Conservation (phyloP, 2,113 vertebrate species). For the Alouatta palliata region DNA sequence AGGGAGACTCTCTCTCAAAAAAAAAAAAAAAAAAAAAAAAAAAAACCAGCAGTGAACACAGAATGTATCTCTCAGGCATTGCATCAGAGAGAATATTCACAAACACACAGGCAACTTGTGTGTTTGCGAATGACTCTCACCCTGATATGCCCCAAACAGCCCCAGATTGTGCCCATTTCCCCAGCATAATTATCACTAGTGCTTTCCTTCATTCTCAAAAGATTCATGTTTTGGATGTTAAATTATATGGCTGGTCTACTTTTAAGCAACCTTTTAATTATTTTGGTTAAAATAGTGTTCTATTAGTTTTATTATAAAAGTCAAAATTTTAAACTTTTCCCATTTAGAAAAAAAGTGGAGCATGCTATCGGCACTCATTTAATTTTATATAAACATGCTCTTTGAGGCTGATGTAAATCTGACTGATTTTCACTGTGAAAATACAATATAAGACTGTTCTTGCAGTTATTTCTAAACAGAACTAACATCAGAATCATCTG, state of each 20-base stretch:
- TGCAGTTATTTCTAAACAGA: no score
- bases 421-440: no score
- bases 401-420: no score
- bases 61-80: background rate
- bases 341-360: no score
- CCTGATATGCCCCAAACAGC: background rate
- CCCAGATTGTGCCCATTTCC: background rate
- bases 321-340: background rate
- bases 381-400: no score
- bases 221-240: background rate
- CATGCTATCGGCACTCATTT: no score
- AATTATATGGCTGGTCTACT: background rate
- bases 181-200: background rate
- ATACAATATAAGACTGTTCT: no score
- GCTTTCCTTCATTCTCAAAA: background rate
- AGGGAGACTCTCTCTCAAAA: no score
- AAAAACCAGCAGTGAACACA: background rate
- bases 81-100: background rate
- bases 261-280: background rate
- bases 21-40: background rate
- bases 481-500: no score
- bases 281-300: background rate
- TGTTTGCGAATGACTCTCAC: background rate
- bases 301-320: constrained; percentile 11
- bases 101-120: background rate